phyloP scores from a whole-genome alignment of 2,888 invertebrate species.

The Drosophila yooni region DNA sequence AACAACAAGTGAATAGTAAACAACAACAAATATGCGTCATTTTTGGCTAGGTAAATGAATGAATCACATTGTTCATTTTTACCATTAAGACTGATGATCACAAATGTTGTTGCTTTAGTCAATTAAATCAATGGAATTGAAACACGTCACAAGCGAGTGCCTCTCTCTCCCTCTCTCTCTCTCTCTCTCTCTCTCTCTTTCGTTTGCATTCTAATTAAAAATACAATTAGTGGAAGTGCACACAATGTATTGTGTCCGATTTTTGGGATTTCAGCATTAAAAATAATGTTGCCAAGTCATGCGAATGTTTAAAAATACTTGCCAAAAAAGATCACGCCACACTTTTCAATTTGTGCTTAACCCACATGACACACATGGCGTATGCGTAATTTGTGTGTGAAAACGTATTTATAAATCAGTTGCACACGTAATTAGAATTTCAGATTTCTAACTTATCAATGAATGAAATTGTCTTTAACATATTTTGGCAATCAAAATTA shows the following conservation, averaged over 20 bases:
- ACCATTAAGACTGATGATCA: conserved; percentile 21
- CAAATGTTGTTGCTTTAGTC: conserved; percentile 2
- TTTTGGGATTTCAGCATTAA: conserved; percentile 17
- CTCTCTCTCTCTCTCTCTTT: neutral
- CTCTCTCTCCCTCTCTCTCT: neutral
- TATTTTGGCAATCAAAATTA: neutral
- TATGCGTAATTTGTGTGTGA: conserved; percentile 51
- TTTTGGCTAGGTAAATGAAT: conserved; percentile 7
- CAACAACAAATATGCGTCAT: conserved; percentile 29
- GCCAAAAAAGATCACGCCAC: conserved; percentile 72
- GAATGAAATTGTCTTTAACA: neutral
- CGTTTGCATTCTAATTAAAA: conserved; percentile 37
- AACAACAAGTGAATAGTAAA: conserved; percentile 25
- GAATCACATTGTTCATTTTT: conserved; percentile 38
- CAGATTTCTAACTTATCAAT: neutral
- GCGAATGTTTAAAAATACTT: conserved; percentile 38
- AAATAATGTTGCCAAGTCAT: conserved; percentile 37
- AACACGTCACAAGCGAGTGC: conserved; percentile 18
- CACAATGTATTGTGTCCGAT: neutral
- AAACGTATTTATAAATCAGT: neutral
- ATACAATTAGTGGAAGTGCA: conserved; percentile 11
- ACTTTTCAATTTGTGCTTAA: conserved; percentile 20
- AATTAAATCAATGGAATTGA: neutral
- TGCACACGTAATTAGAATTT: neutral
- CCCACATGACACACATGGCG: conserved; percentile 34